phyloP scores from a whole-genome alignment of 2,888 invertebrate species.

The Anagyrus pseudococci region DNA sequence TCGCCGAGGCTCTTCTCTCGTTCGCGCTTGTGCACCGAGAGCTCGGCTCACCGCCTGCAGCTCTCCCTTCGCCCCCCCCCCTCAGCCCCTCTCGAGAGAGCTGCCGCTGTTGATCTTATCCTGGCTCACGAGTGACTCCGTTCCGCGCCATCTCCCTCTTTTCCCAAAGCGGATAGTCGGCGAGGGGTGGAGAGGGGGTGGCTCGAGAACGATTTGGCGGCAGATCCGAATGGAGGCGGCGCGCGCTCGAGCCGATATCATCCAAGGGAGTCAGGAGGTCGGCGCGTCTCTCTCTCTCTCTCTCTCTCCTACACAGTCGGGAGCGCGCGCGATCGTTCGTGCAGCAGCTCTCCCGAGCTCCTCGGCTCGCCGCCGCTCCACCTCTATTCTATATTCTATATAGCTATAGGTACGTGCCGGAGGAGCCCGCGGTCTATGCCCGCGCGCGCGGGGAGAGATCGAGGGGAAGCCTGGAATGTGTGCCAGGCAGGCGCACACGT shows the following conservation, averaged over 20 bases:
- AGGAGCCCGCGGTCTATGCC: neutral
- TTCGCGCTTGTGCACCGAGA: neutral
- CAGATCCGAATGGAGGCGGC: too few relatives aligned
- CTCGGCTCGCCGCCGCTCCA: too few relatives aligned
- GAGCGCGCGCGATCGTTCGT: conserved; percentile 7
- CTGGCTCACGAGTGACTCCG: conserved; percentile 9
- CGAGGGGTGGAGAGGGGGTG: too few relatives aligned
- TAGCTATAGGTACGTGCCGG: neutral
- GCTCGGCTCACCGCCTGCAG: neutral
- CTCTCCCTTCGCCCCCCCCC: too few relatives aligned
- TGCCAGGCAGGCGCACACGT: conserved; percentile 26
- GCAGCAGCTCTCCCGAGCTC: too few relatives aligned
- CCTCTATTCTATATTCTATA: too few relatives aligned
- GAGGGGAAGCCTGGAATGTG: conserved; percentile 27
- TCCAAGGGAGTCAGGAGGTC: conserved; percentile 25
- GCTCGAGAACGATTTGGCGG: too few relatives aligned
- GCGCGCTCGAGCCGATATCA: conserved; percentile 5
- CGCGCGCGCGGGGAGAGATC: too few relatives aligned
- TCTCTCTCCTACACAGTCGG: too few relatives aligned
- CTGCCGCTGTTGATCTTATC: conserved; percentile 8
- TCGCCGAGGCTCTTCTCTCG: neutral
- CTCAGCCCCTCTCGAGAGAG: too few relatives aligned
- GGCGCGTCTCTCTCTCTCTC: conserved; percentile 13
- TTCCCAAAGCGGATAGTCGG: too few relatives aligned
- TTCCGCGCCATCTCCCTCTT: neutral